These are phyloP conservation scores for Syncerus caffer DNA, from an alignment of 2,797 vertebrate genomes.

Conservation along the genomic window DNA sequence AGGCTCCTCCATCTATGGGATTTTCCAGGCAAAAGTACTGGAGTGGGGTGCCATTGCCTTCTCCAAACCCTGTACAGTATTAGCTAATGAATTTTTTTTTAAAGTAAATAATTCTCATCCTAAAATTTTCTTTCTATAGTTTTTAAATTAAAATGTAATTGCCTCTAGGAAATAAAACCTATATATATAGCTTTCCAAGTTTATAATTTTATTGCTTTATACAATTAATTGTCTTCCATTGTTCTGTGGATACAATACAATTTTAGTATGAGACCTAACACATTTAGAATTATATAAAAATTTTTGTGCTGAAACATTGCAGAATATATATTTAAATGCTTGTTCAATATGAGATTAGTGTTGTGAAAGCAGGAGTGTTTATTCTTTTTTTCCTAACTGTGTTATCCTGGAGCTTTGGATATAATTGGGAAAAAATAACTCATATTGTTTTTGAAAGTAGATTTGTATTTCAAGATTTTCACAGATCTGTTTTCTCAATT, in stretches of 20 bases:
- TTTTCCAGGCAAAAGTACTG: no score
- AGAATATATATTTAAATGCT: not conserved
- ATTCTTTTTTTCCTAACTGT: not conserved
- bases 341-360: not conserved
- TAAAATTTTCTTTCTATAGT: not conserved
- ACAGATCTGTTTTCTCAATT: not conserved
- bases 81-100: not conserved
- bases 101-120: not conserved
- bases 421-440: not conserved
- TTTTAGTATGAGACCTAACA: not conserved
- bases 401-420: not conserved
- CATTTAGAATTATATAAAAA: not conserved
- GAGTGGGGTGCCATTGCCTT: no score
- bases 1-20: no score
- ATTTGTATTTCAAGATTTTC: not conserved
- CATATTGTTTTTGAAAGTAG: not conserved
- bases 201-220: not conserved
- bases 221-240: not conserved
- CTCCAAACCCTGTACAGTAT: not conserved
- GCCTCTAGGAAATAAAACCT: not conserved
- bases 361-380: not conserved
- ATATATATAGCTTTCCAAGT: not conserved
- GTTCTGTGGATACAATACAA: not conserved
- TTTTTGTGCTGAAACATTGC: not conserved
- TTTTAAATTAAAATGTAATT: not conserved